Base-by-base conservation (phyloP, 2,888 invertebrate genomes). In the Sphecodes monilicornis region DNA sequence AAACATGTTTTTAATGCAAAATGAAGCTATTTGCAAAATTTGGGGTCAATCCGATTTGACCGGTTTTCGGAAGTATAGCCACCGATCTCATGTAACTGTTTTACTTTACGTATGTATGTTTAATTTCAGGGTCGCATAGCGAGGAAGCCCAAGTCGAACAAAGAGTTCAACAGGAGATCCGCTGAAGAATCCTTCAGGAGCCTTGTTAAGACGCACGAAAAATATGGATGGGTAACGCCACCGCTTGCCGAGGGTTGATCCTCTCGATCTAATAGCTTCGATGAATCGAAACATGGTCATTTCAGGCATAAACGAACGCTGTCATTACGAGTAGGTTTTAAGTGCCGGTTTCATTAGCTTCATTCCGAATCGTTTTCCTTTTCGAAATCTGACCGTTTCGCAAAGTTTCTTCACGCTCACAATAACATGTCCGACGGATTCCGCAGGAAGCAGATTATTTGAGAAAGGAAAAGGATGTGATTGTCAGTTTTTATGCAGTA, bases 211-310 rank as follows among this genome's bases (percentile, higher is more conserved):
- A 98, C 98, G 13, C 98, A 98, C 93, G 98, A 98, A 93, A 98
- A 98, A 93, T 98, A 98, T 93, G 98, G 98, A 77, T 98, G 98
- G 98, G 98, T 98, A 73, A 98, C 98, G 41, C 98, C 98, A 41
- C 97, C 98, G 26, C 96, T 98, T 86, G 97, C 98, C 70, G 98
- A 98, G 94, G 98, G 98, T 93, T 98, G 97, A 97, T 76, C 18
- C 13, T 4, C 13, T 32, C 13, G 60, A 29, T 60, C 16, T 16
- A 11, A 41, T n/a, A 16, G 11, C n/a, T 16, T 13, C 36, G 26
- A 26, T 36, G 26, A 39, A 32, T 41, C 36, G 13, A 60, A 57
- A 76, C 54, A 50, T 60, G 26, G 76, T 69, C 36, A 43, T 36
- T 71, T 57, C 16, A 50, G 39, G 22, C 2, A 26, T 29, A 39